A percentile compares a stretch with the other conserved stretches of the same genome.
phyloP scores from a whole-genome alignment of 1,140 invertebrate genomes.

The Drosophila pectinifera region DNA sequence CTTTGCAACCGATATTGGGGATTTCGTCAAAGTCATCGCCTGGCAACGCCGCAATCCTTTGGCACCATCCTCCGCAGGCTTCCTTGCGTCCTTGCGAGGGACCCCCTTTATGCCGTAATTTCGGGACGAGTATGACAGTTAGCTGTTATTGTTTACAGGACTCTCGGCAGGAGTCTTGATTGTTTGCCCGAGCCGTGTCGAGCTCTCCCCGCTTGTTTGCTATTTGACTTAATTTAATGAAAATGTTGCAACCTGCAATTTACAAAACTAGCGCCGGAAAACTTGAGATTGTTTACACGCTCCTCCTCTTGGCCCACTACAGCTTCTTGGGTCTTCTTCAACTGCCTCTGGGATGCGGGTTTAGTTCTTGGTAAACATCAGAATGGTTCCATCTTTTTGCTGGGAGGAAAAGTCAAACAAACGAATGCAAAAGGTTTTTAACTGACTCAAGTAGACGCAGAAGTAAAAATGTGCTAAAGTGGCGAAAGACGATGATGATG shows the following conservation, averaged over 20 bases:
- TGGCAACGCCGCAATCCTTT: constrained; percentile 35
- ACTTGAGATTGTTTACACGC: constrained; percentile 73
- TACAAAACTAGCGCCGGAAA: constrained; percentile 73
- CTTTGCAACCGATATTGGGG: constrained; percentile 26
- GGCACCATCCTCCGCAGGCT: constrained; percentile 3
- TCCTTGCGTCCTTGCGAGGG: neutral
- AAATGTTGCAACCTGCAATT: constrained; percentile 83
- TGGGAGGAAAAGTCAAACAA: constrained; percentile 62
- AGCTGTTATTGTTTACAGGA: constrained; percentile 54
- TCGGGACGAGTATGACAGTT: constrained; percentile 44
- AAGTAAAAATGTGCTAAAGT: constrained; percentile 50
- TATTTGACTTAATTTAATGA: constrained; percentile 82
- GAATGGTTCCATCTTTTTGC: constrained; percentile 41
- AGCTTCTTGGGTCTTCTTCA: constrained; percentile 22
- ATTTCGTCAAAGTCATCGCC: constrained; percentile 31
- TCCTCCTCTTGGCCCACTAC: constrained; percentile 11
- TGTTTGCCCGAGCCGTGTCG: constrained; percentile 49
- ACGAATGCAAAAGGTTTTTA: constrained; percentile 64
- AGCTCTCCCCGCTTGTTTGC: constrained; percentile 59
- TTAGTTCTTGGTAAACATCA: constrained; percentile 69
- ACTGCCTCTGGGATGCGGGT: constrained; percentile 58
- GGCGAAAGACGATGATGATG: constrained; percentile 36
- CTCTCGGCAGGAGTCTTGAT: constrained; percentile 49
- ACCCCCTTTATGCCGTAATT: constrained; percentile 33
- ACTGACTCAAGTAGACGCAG: constrained; percentile 45